Base-by-base conservation (phyloP, 2,113 vertebrate species). In the Plotosus lineatus region DNA sequence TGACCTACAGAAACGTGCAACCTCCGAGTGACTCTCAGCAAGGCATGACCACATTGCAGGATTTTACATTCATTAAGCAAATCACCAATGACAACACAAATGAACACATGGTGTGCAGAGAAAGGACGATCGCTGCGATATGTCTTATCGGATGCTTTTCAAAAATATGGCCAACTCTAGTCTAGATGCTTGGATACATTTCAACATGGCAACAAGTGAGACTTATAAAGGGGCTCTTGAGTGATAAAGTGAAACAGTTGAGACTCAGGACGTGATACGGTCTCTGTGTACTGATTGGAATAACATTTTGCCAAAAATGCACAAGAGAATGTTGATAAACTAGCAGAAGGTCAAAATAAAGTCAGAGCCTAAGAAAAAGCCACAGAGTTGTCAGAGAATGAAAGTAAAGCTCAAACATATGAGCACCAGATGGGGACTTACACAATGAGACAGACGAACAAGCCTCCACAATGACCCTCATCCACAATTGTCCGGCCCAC, bases 31-130 rank as follows among this genome's bases (percentile, higher is more conserved):
- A 63, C 50, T 68, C 56, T 58, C 44, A 65, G 71, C 21, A 65
- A 65, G 71, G 28, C 53, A 31, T 80, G 69, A 48, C 42, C 60
- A 6, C 55, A 46, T 28, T n/a, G 23, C 4, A 2, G 26, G 40
- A 50, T 58, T 50, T 61, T 61, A 21, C 42, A 40, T 74, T 74
- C 68, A 80, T 74, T 63, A 74, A 74, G 33, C 56, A 26, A 80
- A 56, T 38, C 36, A 63, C 51, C 4, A 14, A 53, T 48, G 46
- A 75, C 71, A 74, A 53, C 56, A 31, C 42, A 38, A 44, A 33
- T 36, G 69, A 72, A 72, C 66, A 58, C 66, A 72, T 60, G 33
- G 56, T 14, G 33, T 26, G 71, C 38, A 53, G 31, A 40, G 71
- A 63, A 51, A 65, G 23, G 46, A 53, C 48, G 2, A 28, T 38